A percentile compares a stretch with the other conserved stretches of the same genome.
Evolutionary conservation across 1,140 invertebrate species (phyloP).

Genomic region (Drosophila setifemur): DNA sequence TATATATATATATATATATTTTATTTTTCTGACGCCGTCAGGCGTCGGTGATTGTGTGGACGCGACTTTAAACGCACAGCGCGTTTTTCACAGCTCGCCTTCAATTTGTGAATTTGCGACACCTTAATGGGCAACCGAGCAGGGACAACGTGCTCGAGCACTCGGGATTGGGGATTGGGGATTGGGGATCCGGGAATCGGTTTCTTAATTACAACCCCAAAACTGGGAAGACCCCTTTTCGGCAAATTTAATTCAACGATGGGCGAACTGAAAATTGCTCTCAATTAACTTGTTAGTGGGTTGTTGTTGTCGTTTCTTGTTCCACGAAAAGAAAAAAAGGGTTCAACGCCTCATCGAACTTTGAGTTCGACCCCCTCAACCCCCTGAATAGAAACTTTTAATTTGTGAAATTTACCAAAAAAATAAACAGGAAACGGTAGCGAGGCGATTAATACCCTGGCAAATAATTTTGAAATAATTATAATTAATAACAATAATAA

Average conservation of each 20-base stretch:
- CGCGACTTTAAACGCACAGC: constrained; percentile 44
- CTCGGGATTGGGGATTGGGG: background rate
- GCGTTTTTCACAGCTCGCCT: constrained; percentile 32
- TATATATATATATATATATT: background rate
- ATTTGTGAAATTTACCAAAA: constrained; percentile 50
- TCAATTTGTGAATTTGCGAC: constrained; percentile 69
- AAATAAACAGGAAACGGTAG: background rate
- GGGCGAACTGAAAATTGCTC: constrained; percentile 56
- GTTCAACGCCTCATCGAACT: constrained; percentile 24
- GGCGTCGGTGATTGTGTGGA: constrained; percentile 18
- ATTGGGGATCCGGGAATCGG: constrained; percentile 6
- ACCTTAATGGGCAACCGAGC: constrained; percentile 57
- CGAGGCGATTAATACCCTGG: too few relatives aligned
- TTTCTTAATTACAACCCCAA: constrained; percentile 26
- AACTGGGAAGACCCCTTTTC: background rate
- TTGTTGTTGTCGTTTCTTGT: constrained; percentile 8
- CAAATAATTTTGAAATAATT: too few relatives aligned
- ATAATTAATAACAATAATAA: too few relatives aligned
- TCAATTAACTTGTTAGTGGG: constrained; percentile 55
- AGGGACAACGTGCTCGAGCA: constrained; percentile 32
- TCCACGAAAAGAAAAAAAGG: constrained; percentile 14
- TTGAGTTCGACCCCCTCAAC: background rate
- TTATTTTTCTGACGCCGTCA: background rate
- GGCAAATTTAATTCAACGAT: constrained; percentile 43
- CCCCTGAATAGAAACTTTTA: constrained; percentile 51